phyloP scores from a whole-genome alignment of 2,888 invertebrate species.

The Euspilapteryx auroguttella region DNA sequence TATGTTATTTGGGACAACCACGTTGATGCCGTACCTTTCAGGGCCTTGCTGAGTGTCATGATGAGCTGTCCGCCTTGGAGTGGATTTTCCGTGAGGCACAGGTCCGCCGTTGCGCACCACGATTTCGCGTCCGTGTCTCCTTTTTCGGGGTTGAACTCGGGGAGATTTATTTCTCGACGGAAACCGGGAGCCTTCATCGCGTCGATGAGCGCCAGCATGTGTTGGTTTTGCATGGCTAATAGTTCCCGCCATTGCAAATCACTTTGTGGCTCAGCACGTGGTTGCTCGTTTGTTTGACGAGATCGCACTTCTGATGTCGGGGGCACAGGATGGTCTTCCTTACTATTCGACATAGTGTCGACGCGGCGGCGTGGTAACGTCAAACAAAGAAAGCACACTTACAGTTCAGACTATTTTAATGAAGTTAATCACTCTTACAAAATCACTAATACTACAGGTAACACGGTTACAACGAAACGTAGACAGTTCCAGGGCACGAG shows the following conservation, averaged over 20 bases:
- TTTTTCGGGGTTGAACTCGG: conserved; percentile 7
- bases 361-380: no score
- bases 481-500: no score
- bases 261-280: no score
- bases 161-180: conserved; percentile 1
- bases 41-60: conserved; percentile 5
- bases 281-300: no score
- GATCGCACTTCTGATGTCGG: no score
- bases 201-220: background rate
- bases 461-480: no score
- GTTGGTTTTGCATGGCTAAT: background rate
- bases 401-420: no score
- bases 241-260: background rate
- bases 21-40: background rate
- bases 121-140: conserved; percentile 6
- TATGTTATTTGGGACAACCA: conserved; percentile 2
- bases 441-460: no score
- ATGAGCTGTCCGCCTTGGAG: conserved; percentile 6
- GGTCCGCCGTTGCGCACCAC: conserved; percentile 8
- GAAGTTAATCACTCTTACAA: no score
- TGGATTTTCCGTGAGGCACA: conserved; percentile 7
- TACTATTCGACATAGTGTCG: no score
- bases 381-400: no score
- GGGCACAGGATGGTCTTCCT: no score
- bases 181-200: background rate